Evolutionary conservation across 1,140 invertebrate species (phyloP), one percentile per base, ranked within the genome.

Genomic region (Maniola jurtina): DNA sequence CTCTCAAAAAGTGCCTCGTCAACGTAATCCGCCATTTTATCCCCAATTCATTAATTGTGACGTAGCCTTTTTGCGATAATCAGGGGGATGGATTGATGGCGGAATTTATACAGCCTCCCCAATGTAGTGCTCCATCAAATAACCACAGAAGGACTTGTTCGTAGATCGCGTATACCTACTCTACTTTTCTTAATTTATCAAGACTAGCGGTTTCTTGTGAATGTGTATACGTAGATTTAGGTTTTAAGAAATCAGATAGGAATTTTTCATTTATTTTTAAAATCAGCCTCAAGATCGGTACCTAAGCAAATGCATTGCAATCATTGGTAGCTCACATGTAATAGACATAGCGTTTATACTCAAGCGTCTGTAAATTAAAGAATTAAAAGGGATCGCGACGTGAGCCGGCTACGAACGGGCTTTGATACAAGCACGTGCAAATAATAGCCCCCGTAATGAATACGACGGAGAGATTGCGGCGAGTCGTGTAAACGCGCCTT

Each of bases 1-100:
- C 14, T 42, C 35, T 54, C 67, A 61, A 61, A 72, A 72, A 63
- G 48, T 61, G 67, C 60, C 40, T 72, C 61, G 68, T 45, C 48
- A 70, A 50, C 50, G 14, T 69, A 63, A 69, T 64, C 52, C 61
- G 11, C 34, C 42, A 54, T 64, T 72, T 66, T 66, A 72, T 70
- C 67, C 67, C 64, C 71, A 72, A 72, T 72, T 66, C 67, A 72
- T 72, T 72, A 72, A 72, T 70, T 72, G 64, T 64, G 66, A 65
- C 59, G 45, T 60, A 38, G 64, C 52, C 60, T 66, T 68, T 66
- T 72, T 66, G 61, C 50, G 56, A 64, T 64, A 66, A 66, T 72
- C 67, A 72, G 69, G 61, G 64, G 64, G 52, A 72, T 69, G 64
- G 71, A 72, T 69, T 66, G 71, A 72, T 70, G 59, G 47, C 25